Evolutionary conservation across 2,113 vertebrate species (phyloP), one percentile per base, ranked within the genome.

Genomic region (Caranx ignobilis): DNA sequence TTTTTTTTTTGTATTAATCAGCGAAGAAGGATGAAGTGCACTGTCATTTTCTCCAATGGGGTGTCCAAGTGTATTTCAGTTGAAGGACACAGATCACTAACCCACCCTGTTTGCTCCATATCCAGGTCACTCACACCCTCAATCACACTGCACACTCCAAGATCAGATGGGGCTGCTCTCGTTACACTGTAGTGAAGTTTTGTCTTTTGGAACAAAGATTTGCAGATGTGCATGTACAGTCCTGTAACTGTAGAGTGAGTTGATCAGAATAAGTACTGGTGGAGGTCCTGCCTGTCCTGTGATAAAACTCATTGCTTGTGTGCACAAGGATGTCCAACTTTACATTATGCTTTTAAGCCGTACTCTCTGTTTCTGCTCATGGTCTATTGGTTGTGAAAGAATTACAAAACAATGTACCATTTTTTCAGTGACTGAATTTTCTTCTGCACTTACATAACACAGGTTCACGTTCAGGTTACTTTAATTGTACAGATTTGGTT

Each of bases 1-100:
- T 48, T 48, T 10, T 67, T 48, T 48, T 26, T 26, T 26, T 26
- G 26, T 43, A 81, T 76, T 67, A 68, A 86, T 84, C 50, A 31
- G 52, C 19, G 50, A 54, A 34, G 39, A 73, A 52, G 41, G 59
- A 55, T 37, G 18, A 60, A 26, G 57, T 15, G 7, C 64, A 54
- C 16, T 10, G 62, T 80, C 19, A 32, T 76, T 56, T 60, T 34
- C 67, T 43, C 16, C 62, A 32, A 21, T 13, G n/a, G 1, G 52
- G 5, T 52, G 6, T 52, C 5, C 10, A 56, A 55, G 56, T 73
- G 67, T 71, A 61, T 77, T 37, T 74, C 32, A n/a, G 2, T 7
- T 52, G 13, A 71, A 60, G 41, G 47, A 16, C 69, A 21, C 31
- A 34, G 54, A 61, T 26, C 26, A 26, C 26, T 26, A 26, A 26